Base-by-base conservation (phyloP, 2,797 vertebrate genomes). In the Catamblyrhynchus diadema region DNA sequence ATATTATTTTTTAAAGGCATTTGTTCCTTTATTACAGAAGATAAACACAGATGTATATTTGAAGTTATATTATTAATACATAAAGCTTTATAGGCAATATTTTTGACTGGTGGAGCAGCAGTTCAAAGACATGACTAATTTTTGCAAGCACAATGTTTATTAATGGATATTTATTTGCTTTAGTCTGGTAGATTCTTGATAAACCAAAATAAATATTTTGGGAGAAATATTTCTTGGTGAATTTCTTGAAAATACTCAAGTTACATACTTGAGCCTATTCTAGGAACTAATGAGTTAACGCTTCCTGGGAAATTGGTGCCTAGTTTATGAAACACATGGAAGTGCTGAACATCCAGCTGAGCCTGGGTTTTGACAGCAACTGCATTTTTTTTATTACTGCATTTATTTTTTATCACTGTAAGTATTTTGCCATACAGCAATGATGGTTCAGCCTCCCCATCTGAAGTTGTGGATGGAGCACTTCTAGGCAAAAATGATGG, bases 11-110 rank as follows among this genome's bases (percentile, higher is more conserved):
- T 82, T 67, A 67, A 77, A 79, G 62, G 2, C 48, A 78, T 69
- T 95, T 91, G 9, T 71, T 88, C 60, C 39, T 82, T 44, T 74
- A 80, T 35, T 23, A 88, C 19, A 67, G 60, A 86, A 78, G n/a
- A 85, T 61, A 93, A 95, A 90, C 73, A 90, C 27, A 85, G 62
- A 89, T 57, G 57, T 28, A 77, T 82, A 74, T 88, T 84, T 71
- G 61, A 91, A 95, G 45, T 56, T 45, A 47, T 28, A 54, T 18
- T 66, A 48, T 62, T 87, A 85, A 74, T 30, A 65, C 20, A 32
- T 32, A 83, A 81, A 89, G 5, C 10, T 95, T 95, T 70, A 84
- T 28, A 66, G 28, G 37, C 59, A 81, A 62, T 90, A 57, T 75
- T 88, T 84, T 39, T 92, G 82, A 80, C 54, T 86, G 75, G 19